Evolutionary conservation across 2,797 vertebrate species (phyloP).

Genomic region (Oreonectes daqikongensis): DNA sequence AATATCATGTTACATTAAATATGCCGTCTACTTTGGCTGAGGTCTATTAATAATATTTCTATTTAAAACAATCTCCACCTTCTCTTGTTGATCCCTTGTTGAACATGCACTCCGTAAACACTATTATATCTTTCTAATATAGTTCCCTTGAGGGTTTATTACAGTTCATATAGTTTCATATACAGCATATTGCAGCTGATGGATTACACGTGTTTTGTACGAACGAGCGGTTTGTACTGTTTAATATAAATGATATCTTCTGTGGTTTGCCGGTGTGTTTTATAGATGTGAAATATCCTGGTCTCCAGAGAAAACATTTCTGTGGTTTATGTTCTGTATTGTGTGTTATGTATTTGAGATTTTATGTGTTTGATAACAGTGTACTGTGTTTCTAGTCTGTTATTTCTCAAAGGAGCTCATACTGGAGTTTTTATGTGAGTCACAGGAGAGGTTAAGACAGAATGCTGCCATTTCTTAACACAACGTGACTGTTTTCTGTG

Average conservation of each 20-base stretch:
- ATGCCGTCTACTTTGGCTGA: too few species aligned
- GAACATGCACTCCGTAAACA: background rate
- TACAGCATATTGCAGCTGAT: constrained; percentile 7
- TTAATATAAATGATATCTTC: constrained; percentile 1
- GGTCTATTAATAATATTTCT: background rate
- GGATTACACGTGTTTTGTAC: constrained; percentile 1
- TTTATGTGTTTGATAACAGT: constrained; percentile 55
- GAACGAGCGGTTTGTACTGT: background rate
- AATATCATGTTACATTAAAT: background rate
- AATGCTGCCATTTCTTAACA: constrained; percentile 67
- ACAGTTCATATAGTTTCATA: constrained; percentile 18
- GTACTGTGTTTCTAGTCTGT: constrained; percentile 65
- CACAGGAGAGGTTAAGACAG: constrained; percentile 74
- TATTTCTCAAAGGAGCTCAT: constrained; percentile 62
- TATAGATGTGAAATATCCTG: constrained; percentile 20
- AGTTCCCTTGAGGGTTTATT: constrained; percentile 3
- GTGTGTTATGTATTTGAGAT: constrained; percentile 13
- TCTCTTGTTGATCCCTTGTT: background rate
- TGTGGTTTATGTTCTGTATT: constrained; percentile 25
- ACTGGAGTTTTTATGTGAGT: constrained; percentile 65
- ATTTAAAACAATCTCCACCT: background rate
- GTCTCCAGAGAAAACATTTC: background rate
- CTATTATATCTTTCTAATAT: background rate
- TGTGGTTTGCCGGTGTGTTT: constrained; percentile 5
- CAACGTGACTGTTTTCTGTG: background rate